Conservation (phyloP, 2,113 vertebrate genomes). For the Oryctolagus cuniculus region DNA sequence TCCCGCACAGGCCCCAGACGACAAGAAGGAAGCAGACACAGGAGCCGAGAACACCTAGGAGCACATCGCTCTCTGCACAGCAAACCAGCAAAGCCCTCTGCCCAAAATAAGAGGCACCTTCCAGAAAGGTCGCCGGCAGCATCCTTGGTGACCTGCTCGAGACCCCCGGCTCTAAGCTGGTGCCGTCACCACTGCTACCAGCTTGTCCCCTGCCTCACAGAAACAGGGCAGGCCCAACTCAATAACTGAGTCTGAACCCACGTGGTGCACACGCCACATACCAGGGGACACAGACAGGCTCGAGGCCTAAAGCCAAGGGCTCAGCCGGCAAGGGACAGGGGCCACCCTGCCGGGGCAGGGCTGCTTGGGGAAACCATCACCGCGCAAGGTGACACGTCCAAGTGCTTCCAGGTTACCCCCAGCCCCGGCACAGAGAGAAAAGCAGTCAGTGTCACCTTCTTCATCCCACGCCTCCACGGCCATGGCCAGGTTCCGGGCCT, state of each 20-base stretch:
- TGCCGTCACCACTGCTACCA: accelerated
- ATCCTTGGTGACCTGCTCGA: too few relatives aligned
- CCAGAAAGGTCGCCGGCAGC: background rate
- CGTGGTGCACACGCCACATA: background rate
- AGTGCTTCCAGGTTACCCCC: accelerated
- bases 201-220: background rate
- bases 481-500: slow-evolving; percentile 97
- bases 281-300: background rate
- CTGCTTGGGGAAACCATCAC: too few relatives aligned
- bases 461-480: slow-evolving; percentile 94
- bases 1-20: too few relatives aligned
- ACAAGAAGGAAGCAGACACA: too few relatives aligned
- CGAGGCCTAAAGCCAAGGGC: too few relatives aligned
- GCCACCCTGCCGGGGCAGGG: background rate
- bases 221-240: accelerated
- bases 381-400: background rate
- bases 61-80: background rate
- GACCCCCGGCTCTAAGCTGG: background rate
- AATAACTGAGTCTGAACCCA: too few relatives aligned
- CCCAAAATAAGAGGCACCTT: too few relatives aligned
- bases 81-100: background rate
- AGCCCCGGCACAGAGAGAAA: background rate
- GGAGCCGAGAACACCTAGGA: background rate
- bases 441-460: slow-evolving; percentile 88
- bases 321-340: too few relatives aligned